Evolutionary conservation across 2,113 vertebrate genomes (phyloP).

Genomic region (Tichodroma muraria): DNA sequence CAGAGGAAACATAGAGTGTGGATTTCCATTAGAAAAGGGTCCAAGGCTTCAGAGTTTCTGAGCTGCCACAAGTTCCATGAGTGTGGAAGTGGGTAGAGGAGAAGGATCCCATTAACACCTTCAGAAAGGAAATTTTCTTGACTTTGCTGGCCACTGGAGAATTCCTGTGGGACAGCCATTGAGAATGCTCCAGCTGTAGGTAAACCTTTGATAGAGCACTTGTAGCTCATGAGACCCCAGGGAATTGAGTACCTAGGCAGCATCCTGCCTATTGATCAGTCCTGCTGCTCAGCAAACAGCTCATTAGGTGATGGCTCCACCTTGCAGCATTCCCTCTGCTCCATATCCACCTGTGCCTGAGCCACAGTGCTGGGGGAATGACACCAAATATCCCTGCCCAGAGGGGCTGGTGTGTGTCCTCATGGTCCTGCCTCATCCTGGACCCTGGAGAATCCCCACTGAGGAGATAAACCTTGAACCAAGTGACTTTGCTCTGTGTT

Average conservation of each 20-base stretch:
- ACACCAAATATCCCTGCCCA: neutral
- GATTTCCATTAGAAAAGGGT: neutral
- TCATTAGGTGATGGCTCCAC: neutral
- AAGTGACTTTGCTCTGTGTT: neutral
- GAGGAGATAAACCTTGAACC: neutral
- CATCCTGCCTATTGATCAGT: neutral
- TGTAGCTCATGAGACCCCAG: neutral
- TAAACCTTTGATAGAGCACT: neutral
- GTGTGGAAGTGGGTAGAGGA: neutral
- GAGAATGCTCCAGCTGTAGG: neutral
- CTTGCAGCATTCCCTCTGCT: neutral
- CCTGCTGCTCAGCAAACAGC: neutral
- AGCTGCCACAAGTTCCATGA: neutral
- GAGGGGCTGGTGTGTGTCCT: neutral
- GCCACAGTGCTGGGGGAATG: neutral
- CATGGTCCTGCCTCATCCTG: neutral
- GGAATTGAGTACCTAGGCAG: neutral
- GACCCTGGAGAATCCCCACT: neutral
- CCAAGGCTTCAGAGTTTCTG: neutral
- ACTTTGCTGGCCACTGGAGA: neutral
- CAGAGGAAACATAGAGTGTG: accelerated
- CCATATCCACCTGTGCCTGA: neutral
- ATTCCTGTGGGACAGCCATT: neutral
- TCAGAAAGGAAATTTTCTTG: neutral
- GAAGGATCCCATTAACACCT: neutral